These are phyloP conservation scores for Pseudeuparius sepicola DNA, from an alignment of 2,888 invertebrate species.

Conservation along the genomic window DNA sequence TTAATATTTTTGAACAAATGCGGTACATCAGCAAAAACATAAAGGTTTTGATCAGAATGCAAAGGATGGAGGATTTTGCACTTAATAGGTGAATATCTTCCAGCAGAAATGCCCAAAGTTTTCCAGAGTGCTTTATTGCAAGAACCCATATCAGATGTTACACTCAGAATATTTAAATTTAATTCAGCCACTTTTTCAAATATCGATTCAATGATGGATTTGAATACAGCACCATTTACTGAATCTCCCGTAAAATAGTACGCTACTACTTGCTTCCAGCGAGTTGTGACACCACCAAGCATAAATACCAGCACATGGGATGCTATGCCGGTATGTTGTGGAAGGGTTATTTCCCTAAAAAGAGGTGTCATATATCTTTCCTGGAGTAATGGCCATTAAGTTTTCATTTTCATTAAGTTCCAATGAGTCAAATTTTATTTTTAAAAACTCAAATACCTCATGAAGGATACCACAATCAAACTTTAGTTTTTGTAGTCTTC, in stretches of 20 bases:
- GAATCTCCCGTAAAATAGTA: conserved; percentile 25
- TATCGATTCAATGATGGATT: conserved; percentile 4
- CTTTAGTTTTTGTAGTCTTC: conserved; percentile 19
- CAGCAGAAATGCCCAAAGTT: not conserved
- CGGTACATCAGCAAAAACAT: conserved; percentile 20
- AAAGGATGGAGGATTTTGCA: conserved; percentile 18
- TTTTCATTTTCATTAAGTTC: conserved; percentile 17
- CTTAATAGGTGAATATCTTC: not conserved
- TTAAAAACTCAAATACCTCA: conserved; percentile 20
- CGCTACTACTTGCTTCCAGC: conserved; percentile 28
- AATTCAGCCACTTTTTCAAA: not conserved
- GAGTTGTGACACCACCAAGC: conserved; percentile 23
- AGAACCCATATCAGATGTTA: conserved; percentile 1
- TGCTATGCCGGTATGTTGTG: conserved; percentile 20
- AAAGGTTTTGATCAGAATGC: conserved; percentile 17
- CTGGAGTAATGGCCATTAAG: conserved; percentile 21
- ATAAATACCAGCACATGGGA: conserved; percentile 26
- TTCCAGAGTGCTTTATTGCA: not conserved
- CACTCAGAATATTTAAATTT: not conserved
- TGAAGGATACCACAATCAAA: conserved; percentile 20
- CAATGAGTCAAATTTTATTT: conserved; percentile 15
- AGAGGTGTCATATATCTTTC: conserved; percentile 13
- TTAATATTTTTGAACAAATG: conserved; percentile 24
- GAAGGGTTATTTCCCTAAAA: conserved; percentile 18
- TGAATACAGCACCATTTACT: conserved; percentile 20